A percentile compares a stretch with the other conserved stretches of the same genome.
phyloP scores from a whole-genome alignment of 2,797 vertebrate genomes.

The Trachurus trachurus region DNA sequence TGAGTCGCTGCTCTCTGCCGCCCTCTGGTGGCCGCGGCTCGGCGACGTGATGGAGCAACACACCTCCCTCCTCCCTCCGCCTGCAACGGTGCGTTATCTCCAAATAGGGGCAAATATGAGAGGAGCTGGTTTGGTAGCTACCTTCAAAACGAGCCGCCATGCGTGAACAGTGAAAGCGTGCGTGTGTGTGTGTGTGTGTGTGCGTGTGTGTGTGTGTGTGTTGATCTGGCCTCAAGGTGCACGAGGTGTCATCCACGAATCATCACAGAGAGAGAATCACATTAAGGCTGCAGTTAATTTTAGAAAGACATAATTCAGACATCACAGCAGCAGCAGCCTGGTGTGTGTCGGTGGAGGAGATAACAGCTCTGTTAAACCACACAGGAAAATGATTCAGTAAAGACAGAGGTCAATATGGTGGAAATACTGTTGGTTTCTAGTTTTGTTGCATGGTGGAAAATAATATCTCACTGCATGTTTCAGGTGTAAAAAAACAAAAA shows the following conservation, averaged over 20 bases:
- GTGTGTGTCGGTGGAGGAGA: neutral
- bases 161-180: neutral
- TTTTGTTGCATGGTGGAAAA: neutral
- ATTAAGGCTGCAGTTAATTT: neutral
- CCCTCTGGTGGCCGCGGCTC: slow-evolving; percentile 63
- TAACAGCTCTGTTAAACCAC: no score
- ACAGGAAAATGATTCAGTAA: neutral
- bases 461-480: neutral
- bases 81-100: slow-evolving; percentile 58
- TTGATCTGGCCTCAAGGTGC: neutral
- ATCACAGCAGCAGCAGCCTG: neutral
- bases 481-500: neutral
- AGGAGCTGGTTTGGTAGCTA: slow-evolving; percentile 60
- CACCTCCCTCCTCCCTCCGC: slow-evolving; percentile 17
- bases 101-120: slow-evolving; percentile 84
- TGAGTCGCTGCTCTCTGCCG: slow-evolving; percentile 33
- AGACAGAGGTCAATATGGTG: neutral
- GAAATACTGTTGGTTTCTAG: neutral
- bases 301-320: slow-evolving; percentile 4
- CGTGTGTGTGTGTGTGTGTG: neutral
- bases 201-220: neutral
- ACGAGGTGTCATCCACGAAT: neutral
- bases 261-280: neutral
- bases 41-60: slow-evolving; percentile 39
- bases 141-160: slow-evolving; percentile 37